Conservation (phyloP, 2,797 vertebrate species). For the Pangasius macronema region DNA sequence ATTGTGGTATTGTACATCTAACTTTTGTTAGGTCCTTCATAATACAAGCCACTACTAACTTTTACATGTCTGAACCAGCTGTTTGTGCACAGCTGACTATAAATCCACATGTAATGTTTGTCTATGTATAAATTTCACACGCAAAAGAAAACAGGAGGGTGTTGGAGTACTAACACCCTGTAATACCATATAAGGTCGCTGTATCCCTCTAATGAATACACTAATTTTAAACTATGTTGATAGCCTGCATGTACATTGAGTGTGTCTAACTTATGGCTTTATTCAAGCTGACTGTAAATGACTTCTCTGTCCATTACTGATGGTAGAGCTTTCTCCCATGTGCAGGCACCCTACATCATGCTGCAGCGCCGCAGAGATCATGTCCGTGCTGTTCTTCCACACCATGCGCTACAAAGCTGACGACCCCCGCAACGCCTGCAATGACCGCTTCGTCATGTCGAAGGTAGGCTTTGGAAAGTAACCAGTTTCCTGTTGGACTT, state of each 20-base stretch:
- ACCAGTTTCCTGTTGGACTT: background rate
- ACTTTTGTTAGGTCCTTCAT: background rate
- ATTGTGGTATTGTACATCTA: background rate
- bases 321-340: background rate
- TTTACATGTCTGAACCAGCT: background rate
- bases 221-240: constrained; percentile 22
- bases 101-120: background rate
- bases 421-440: constrained; percentile 81
- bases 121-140: background rate
- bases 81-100: background rate
- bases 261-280: constrained; percentile 36
- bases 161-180: background rate
- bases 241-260: constrained; percentile 47
- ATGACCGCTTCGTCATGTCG: constrained; percentile 86
- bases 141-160: background rate
- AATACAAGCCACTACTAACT: background rate
- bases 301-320: background rate
- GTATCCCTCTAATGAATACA: background rate
- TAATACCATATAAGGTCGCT: background rate
- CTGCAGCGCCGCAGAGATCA: constrained; percentile 86
- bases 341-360: constrained; percentile 85
- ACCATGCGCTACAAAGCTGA: constrained; percentile 83
- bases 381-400: constrained; percentile 89
- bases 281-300: constrained; percentile 36
- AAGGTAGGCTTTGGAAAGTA: constrained; percentile 71